These are phyloP conservation scores for Microctenopoma lineatum DNA, from an alignment of 2,797 vertebrate species.

Conservation along the genomic window DNA sequence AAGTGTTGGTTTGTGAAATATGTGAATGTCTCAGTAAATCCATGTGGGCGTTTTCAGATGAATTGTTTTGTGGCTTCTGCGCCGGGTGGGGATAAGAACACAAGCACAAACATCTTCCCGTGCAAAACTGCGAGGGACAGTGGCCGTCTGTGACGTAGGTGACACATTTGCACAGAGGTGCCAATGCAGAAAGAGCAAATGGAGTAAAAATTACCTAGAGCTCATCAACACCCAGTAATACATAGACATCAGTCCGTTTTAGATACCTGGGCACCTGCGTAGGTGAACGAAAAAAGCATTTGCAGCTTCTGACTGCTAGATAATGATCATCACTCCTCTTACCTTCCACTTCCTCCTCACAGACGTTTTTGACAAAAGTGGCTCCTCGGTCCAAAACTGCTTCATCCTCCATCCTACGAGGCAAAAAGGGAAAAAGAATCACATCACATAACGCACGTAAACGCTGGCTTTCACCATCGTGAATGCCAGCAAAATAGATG, in stretches of 20 bases:
- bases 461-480: not conserved
- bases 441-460: not conserved
- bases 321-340: conserved; percentile 52
- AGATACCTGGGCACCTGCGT: not conserved
- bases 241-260: not conserved
- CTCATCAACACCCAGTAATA: too few relatives aligned
- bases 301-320: not conserved
- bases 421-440: not conserved
- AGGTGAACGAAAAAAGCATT: not conserved
- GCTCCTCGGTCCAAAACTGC: conserved; percentile 97
- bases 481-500: not conserved
- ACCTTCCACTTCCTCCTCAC: conserved; percentile 98
- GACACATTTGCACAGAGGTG: too few relatives aligned
- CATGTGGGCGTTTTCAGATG: conserved; percentile 34
- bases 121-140: conserved; percentile 2
- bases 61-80: conserved; percentile 34
- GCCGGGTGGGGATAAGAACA: conserved; percentile 23
- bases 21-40: conserved; percentile 26
- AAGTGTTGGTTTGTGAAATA: conserved; percentile 48
- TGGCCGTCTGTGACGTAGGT: not conserved
- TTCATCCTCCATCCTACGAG: conserved; percentile 94
- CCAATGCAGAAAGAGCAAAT: too few relatives aligned
- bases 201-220: not conserved
- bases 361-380: conserved; percentile 95
- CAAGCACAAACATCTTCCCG: conserved; percentile 22